These are phyloP conservation scores for Odobenus rosmarus DNA, from an alignment of 2,113 vertebrate genomes.

Conservation along the genomic window DNA sequence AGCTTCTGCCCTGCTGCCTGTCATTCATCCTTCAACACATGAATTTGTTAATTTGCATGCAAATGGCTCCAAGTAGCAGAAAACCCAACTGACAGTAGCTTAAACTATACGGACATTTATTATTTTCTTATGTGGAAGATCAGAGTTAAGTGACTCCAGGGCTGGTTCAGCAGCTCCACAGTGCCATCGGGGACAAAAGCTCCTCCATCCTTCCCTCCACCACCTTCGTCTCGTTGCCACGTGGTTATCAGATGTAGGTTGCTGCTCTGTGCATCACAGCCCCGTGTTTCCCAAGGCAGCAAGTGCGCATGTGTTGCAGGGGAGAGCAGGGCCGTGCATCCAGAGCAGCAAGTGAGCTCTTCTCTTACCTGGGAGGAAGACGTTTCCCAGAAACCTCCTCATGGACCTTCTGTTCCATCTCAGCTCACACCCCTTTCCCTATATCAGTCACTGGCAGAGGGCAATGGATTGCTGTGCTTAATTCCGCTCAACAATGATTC, in stretches of 20 bases:
- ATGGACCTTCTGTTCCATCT: background rate
- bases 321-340: background rate
- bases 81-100: background rate
- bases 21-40: background rate
- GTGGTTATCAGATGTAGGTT: background rate
- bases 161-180: background rate
- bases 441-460: background rate
- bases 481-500: background rate
- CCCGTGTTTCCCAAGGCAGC: background rate
- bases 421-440: background rate
- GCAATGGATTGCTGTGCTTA: background rate
- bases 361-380: background rate
- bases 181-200: background rate
- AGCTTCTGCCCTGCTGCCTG: background rate
- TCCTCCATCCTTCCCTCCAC: background rate
- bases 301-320: fast-evolving
- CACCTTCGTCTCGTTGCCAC: background rate
- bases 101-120: background rate
- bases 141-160: background rate
- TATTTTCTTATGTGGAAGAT: background rate
- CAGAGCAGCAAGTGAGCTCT: background rate
- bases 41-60: background rate
- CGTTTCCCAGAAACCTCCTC: background rate
- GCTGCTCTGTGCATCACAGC: background rate
- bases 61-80: background rate